phyloP scores from a whole-genome alignment of 2,888 invertebrate genomes.

The Gonocerus acuteangulatus region DNA sequence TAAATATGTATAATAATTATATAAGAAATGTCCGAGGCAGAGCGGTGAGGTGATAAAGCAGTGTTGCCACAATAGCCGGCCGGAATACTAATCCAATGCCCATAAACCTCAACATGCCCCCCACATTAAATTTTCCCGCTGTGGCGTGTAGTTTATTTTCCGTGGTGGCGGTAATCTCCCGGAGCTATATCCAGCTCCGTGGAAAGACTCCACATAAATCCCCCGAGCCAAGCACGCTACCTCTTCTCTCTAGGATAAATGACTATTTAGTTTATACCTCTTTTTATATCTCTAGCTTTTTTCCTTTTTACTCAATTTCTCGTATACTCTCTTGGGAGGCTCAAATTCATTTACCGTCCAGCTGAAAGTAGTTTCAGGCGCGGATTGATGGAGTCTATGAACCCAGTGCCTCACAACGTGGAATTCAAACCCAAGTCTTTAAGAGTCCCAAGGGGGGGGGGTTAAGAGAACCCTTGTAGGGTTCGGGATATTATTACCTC shows the following conservation, averaged over 20 bases:
- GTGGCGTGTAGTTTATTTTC: constrained; percentile 15
- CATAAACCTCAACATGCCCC: constrained; percentile 2
- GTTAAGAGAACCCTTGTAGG: too few relatives aligned
- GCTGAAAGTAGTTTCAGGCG: too few relatives aligned
- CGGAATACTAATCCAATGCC: background rate
- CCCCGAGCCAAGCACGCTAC: background rate
- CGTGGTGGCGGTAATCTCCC: background rate
- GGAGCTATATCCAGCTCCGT: background rate
- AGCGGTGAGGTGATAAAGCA: background rate
- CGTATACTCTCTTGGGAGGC: too few relatives aligned
- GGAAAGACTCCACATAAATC: background rate
- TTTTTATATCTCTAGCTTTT: background rate
- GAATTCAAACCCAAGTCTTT: too few relatives aligned
- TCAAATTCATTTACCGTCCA: too few relatives aligned
- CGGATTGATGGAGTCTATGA: too few relatives aligned
- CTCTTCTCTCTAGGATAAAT: background rate
- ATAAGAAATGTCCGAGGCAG: too few relatives aligned
- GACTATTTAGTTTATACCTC: background rate
- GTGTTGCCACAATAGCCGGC: constrained; percentile 1
- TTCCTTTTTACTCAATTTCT: background rate
- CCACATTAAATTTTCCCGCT: constrained; percentile 14
- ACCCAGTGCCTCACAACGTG: too few relatives aligned
- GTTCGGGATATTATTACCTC: too few relatives aligned
- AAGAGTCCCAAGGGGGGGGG: too few relatives aligned
- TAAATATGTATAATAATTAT: too few relatives aligned